Percentiles rank a stretch among this genome's conserved stretches.
Evolutionary conservation across 2,113 vertebrate genomes (phyloP).

Genomic region (Ageneiosus marmoratus): DNA sequence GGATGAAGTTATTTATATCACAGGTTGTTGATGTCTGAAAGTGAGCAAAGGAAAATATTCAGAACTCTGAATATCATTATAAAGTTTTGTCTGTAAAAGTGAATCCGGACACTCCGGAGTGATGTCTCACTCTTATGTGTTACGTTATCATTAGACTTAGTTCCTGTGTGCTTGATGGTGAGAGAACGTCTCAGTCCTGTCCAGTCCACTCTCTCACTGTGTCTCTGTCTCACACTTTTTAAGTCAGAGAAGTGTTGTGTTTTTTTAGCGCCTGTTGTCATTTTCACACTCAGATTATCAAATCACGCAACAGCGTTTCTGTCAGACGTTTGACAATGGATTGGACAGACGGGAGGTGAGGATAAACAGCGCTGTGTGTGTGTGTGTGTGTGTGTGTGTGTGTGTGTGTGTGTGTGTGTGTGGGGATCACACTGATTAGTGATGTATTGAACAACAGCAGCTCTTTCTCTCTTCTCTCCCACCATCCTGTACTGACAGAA

Average conservation of each 20-base stretch:
- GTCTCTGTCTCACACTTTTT: not conserved
- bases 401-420: conserved; percentile 14
- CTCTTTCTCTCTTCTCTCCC: too few species aligned
- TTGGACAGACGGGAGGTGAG: not conserved
- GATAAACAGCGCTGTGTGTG: conserved; percentile 5
- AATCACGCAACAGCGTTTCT: conserved; percentile 7
- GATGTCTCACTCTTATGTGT: not conserved
- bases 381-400: conserved; percentile 8
- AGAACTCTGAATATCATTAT: not conserved
- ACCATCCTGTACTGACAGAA: not conserved
- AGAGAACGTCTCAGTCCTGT: conserved; percentile 1
- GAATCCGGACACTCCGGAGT: not conserved
- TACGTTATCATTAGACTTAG: not conserved
- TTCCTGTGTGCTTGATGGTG: not conserved
- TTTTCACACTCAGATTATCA: conserved; percentile 2
- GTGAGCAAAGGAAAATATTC: not conserved
- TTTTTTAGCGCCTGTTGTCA: conserved; percentile 1
- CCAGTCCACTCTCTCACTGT: not conserved
- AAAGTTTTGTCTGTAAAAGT: not conserved
- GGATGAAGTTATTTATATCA: not conserved
- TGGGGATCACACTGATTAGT: not conserved
- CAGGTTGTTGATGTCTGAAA: not conserved
- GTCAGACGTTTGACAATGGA: not conserved
- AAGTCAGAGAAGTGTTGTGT: not conserved
- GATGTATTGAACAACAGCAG: not conserved